phyloP scores from a whole-genome alignment of 2,113 vertebrate genomes.

The Nothocercus julius region DNA sequence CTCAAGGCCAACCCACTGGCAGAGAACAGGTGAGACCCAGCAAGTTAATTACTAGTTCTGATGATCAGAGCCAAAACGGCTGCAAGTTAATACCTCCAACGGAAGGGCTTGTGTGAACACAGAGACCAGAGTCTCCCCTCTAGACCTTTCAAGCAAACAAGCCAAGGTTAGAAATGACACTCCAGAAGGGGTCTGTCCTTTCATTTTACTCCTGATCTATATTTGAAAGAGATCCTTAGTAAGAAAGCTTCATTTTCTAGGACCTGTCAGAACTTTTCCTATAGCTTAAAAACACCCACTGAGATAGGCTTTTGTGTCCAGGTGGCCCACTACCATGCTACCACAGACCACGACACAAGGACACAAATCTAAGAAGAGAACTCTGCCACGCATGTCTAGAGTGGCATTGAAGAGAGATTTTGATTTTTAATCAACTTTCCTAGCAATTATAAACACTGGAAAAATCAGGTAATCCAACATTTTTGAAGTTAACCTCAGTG shows the following conservation, averaged over 20 bases:
- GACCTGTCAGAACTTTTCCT: neutral
- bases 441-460: neutral
- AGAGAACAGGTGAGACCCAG: neutral
- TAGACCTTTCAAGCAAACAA: neutral
- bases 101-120: fast-evolving
- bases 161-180: neutral
- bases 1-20: neutral
- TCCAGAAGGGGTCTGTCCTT: neutral
- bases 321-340: neutral
- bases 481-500: neutral
- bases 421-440: neutral
- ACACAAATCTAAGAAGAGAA: neutral
- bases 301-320: neutral
- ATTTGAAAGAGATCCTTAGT: neutral
- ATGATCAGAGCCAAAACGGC: neutral
- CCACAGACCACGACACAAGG: neutral
- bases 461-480: neutral
- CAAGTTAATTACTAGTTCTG: neutral
- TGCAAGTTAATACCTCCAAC: neutral
- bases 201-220: neutral
- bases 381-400: neutral
- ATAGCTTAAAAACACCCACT: neutral
- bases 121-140: neutral
- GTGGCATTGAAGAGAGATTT: neutral
- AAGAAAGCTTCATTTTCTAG: neutral